Evolutionary conservation across 1,140 invertebrate species (phyloP), one percentile per base, ranked within the genome.

Genomic region (Sipha flava): DNA sequence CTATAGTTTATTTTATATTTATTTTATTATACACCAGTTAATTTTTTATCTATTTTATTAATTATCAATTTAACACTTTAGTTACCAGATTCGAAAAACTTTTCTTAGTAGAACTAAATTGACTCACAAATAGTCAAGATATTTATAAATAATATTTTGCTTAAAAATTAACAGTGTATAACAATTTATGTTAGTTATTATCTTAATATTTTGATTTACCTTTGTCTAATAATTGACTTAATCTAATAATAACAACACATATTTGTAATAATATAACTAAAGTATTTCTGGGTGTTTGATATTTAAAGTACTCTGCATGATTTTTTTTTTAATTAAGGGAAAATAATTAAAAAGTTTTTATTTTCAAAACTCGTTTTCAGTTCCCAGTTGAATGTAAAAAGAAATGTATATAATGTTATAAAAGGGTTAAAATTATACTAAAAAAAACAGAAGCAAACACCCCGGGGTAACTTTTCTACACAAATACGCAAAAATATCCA

Each of bases 271-370:
- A 62, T 18, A 62, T 2, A 31, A 34, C 29, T n/a, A 62, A 34
- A 62, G 18, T 31, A 1, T 40, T 40, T 37, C 34, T 64, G 3
- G 62, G n/a, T 40, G 40, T 64, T 64, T 40, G n/a, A 68, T 40
- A 68, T 43, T 68, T 68, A 43, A 68, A 29, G 21, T 68, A 29
- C 12, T 31, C 26, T 12, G 40, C 59, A 37, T 73, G 12, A n/a
- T n/a, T n/a, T 72, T 31, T 52, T 59, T 77, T 77, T 77, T 77
- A 43, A 77, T 29, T 59, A 40, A 77, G 59, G 21, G 23, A 59
- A 77, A 43, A 77, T 77, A 59, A 77, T 77, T 73, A 31, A 77
- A 77, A 77, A 77, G 73, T 57, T 77, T 75, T 57, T 77, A 40
- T 43, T 54, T 73, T 54, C 10, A 34, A 26, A 54, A 37, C 49